A percentile compares a stretch with the other conserved stretches of the same genome.
phyloP scores from a whole-genome alignment of 2,797 vertebrate genomes.

The Centropyge bicolor region DNA sequence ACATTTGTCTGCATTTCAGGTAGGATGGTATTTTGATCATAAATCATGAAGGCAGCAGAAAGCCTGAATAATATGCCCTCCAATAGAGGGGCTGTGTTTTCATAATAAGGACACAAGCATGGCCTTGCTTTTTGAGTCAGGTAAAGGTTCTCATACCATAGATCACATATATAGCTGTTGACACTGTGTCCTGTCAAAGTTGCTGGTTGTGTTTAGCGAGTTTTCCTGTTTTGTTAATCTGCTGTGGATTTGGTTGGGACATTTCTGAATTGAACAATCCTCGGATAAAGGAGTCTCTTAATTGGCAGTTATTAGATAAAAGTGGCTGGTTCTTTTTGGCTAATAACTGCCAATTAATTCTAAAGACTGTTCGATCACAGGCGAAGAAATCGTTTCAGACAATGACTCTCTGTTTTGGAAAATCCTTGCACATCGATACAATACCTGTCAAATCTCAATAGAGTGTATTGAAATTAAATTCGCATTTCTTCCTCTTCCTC shows the following conservation, averaged over 20 bases:
- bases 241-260: neutral
- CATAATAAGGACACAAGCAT: slow-evolving; percentile 47
- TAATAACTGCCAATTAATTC: slow-evolving; percentile 52
- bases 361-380: slow-evolving; percentile 36
- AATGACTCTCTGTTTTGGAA: slow-evolving; percentile 54
- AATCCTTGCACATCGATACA: slow-evolving; percentile 48
- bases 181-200: slow-evolving; percentile 17
- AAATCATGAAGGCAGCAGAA: slow-evolving; percentile 63
- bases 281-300: slow-evolving; percentile 21
- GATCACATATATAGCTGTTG: slow-evolving; percentile 57
- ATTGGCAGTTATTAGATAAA: too few relatives aligned
- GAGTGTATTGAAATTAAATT: slow-evolving; percentile 69
- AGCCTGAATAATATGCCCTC: slow-evolving; percentile 69
- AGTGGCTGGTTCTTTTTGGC: slow-evolving; percentile 25
- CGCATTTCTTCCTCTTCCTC: slow-evolving; percentile 52
- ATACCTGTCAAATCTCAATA: slow-evolving; percentile 73
- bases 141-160: slow-evolving; percentile 61
- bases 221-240: slow-evolving; percentile 22
- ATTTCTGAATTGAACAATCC: neutral
- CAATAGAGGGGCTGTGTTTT: slow-evolving; percentile 49
- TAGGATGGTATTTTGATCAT: slow-evolving; percentile 70
- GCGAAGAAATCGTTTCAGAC: slow-evolving; percentile 51
- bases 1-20: slow-evolving; percentile 63
- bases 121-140: slow-evolving; percentile 56
- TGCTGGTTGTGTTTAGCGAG: neutral